Base-by-base conservation (phyloP, 92 coral and sea anemone species). In the Isaurus tuberculatus region DNA sequence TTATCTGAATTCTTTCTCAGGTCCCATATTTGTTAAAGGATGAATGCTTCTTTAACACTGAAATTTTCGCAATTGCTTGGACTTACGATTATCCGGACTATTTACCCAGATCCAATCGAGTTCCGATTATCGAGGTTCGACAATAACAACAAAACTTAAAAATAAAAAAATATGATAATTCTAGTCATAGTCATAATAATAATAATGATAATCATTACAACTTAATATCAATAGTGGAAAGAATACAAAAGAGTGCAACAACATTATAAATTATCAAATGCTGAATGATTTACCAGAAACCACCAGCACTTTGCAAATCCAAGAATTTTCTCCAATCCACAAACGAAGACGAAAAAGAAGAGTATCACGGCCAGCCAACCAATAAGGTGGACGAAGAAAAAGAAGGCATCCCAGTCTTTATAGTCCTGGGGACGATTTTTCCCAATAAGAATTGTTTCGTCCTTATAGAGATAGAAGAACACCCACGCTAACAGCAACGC, bases 221-320 rank as follows among this genome's bases (percentile, higher is more conserved):
- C 7, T 36, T 36, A 36, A 36, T 36, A 36, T 2, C 7, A 36
- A 36, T 36, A 36, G 3, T 36, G 8, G 8, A 36, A 36, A 36
- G 42, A 51, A 17, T 15, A 51, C 60, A n/a, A 51, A 15, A 51
- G 4, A 51, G 17, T 44, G 60, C 20, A 51, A 51, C 23, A 4
- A 51, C 14, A 51, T 16, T 51, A 10, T n/a, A 19, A 15, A 17
- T 14, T 14, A 19, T 36, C 7, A 36, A 36, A 8, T 36, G 8
- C 42, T 37, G 43, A 8, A 40, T 40, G 44, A 7, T 13, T 58
- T 58, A 77, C 82, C 82, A 77, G 40, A 65, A 77, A 77, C 69
- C 68, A 77, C 82, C 82, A 77, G 70, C 82, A 77, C 33, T 77
- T 77, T 33, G 69, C 55, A 77, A 77, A 77, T 22, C 82, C 82